phyloP scores from a whole-genome alignment of 2,797 vertebrate species.

The Rhabdophis nuchalis region DNA sequence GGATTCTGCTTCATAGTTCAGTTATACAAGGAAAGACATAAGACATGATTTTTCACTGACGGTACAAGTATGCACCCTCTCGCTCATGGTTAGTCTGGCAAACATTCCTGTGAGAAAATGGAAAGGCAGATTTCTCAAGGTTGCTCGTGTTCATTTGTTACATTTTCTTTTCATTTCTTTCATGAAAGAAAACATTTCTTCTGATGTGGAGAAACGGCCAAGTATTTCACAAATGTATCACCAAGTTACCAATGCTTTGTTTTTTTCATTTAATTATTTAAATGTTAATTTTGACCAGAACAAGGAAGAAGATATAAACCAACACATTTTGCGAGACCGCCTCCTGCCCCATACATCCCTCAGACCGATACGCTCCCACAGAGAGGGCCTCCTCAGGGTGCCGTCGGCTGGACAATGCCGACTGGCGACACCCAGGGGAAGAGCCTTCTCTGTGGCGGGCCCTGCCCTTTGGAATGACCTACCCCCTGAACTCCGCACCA shows the following conservation, averaged over 20 bases:
- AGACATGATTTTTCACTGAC: not conserved
- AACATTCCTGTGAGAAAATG: not conserved
- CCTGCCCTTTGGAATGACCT: too few relatives aligned
- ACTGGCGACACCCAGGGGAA: too few relatives aligned
- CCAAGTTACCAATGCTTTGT: not conserved
- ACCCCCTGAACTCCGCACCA: too few relatives aligned
- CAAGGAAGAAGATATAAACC: not conserved
- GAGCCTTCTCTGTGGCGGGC: too few relatives aligned
- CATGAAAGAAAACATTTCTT: not conserved
- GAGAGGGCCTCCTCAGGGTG: too few relatives aligned
- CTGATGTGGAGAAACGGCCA: not conserved
- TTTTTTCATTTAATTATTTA: not conserved
- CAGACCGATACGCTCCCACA: too few relatives aligned
- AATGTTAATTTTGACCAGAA: not conserved
- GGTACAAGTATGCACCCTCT: not conserved
- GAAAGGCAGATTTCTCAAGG: not conserved
- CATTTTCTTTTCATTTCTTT: not conserved
- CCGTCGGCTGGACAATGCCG: too few relatives aligned
- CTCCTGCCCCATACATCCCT: too few relatives aligned
- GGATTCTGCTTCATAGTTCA: not conserved
- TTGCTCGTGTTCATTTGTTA: not conserved
- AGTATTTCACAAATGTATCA: too few relatives aligned
- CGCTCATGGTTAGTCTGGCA: not conserved
- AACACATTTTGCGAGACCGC: not conserved
- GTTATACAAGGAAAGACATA: not conserved